Evolutionary conservation across 1,140 invertebrate species (phyloP).

Genomic region (Zaprionus capensis): DNA sequence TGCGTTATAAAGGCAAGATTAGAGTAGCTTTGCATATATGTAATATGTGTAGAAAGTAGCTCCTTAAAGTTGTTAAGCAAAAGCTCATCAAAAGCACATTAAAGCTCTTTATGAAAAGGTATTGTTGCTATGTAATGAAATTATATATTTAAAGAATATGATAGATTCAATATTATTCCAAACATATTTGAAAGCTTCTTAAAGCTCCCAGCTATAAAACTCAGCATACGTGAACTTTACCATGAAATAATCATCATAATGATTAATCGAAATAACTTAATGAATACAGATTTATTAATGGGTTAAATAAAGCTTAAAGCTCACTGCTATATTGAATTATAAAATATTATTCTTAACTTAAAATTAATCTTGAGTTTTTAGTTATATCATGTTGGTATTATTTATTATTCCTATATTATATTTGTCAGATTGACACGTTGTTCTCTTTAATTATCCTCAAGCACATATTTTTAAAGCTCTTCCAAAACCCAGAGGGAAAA

Average conservation of each 20-base stretch:
- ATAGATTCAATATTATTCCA: background rate
- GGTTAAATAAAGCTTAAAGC: background rate
- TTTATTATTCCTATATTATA: background rate
- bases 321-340: too few relatives aligned
- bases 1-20: too few relatives aligned
- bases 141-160: background rate
- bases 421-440: too few relatives aligned
- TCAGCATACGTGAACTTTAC: background rate
- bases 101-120: background rate
- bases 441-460: background rate
- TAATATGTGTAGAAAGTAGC: too few relatives aligned
- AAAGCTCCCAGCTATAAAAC: background rate
- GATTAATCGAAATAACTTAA: too few relatives aligned
- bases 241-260: background rate
- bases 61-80: background rate
- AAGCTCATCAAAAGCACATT: constrained; percentile 9
- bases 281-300: too few relatives aligned
- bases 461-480: background rate
- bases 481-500: background rate
- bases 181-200: background rate
- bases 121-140: too few relatives aligned
- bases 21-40: too few relatives aligned
- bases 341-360: too few relatives aligned
- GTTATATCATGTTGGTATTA: too few relatives aligned
- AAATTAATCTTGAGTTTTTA: too few relatives aligned